Base-by-base conservation (phyloP, 1,140 invertebrate species). In the Cydia amplana region DNA sequence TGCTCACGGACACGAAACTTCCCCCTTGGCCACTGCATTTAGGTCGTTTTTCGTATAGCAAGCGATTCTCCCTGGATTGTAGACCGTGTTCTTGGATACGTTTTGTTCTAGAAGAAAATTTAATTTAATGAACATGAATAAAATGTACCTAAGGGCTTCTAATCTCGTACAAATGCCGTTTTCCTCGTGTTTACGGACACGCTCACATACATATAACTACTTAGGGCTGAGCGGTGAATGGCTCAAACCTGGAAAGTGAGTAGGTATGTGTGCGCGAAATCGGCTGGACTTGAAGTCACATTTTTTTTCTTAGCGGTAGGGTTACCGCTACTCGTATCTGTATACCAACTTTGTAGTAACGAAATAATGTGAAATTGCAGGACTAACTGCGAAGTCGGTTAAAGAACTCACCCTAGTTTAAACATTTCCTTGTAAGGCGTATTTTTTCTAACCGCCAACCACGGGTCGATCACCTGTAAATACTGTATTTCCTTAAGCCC, bases 381-480 rank as follows among this genome's bases (percentile, higher is more conserved):
- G 9, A 40, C 36, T 40, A 9, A 40, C 36, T 16, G 46, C 46
- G 4, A 49, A 49, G 9, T 49, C 12, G 12, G 12, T 49, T 10
- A 6, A 14, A 28, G 20, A 40, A 77, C 79, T 87, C 87, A 95
- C 95, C 94, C 94, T 80, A 94, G 93, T 89, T 94, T 94, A 16
- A 95, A 91, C 74, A 95, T 92, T 83, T 95, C 95, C 75, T 92
- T 93, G 75, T 94, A 95, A 0, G 95, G 94, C 0, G 95, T 94
- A 75, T 94, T 93, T 76, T 94, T 94, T 76, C 93, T 92, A 0
- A 95, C 92, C 0, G 94, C 93, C 18, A 95, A 77, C 87, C 94
- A 94, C 0, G 95, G 95, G 82, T 95, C 92, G 2, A 94, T 89
- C 0, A 95, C 91, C 78, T 95, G 93, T 4, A 95, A 78, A 75